phyloP scores from a whole-genome alignment of 2,113 vertebrate species.

The Neolamprologus variostigma region DNA sequence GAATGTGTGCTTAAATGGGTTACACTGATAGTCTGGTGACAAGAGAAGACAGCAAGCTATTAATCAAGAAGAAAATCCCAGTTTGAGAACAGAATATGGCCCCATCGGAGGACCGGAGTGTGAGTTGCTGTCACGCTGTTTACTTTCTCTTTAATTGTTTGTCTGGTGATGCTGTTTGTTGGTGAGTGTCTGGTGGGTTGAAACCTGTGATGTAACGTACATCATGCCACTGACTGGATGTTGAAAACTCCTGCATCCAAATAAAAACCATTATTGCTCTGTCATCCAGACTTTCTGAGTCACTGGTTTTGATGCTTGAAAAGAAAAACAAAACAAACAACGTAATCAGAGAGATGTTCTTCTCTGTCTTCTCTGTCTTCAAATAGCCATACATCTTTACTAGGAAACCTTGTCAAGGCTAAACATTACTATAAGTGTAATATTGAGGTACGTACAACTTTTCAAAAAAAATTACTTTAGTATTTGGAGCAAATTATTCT shows the following conservation, averaged over 20 bases:
- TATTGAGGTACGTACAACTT: not conserved
- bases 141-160: conserved; percentile 67
- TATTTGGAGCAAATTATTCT: not conserved
- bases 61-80: conserved; percentile 49
- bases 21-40: conserved; percentile 51
- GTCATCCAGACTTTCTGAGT: not conserved
- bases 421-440: not conserved
- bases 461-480: not conserved
- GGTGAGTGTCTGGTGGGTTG: conserved; percentile 80
- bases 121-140: conserved; percentile 60
- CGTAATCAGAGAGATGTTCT: not conserved
- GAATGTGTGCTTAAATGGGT: conserved; percentile 57
- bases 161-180: conserved; percentile 78
- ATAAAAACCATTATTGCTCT: conserved; percentile 70
- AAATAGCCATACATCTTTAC: not conserved
- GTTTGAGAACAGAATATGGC: conserved; percentile 31
- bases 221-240: conserved; percentile 81
- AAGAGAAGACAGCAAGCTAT: conserved; percentile 37
- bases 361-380: not conserved
- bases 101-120: conserved; percentile 36
- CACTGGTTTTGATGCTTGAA: not conserved
- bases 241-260: conserved; percentile 69
- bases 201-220: conserved; percentile 80
- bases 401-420: not conserved
- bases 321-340: not conserved